A percentile compares a stretch with the other conserved stretches of the same genome.
These are phyloP conservation scores for Boleophthalmus pectinirostris DNA, from an alignment of 2,113 vertebrate genomes.

Conservation along the genomic window DNA sequence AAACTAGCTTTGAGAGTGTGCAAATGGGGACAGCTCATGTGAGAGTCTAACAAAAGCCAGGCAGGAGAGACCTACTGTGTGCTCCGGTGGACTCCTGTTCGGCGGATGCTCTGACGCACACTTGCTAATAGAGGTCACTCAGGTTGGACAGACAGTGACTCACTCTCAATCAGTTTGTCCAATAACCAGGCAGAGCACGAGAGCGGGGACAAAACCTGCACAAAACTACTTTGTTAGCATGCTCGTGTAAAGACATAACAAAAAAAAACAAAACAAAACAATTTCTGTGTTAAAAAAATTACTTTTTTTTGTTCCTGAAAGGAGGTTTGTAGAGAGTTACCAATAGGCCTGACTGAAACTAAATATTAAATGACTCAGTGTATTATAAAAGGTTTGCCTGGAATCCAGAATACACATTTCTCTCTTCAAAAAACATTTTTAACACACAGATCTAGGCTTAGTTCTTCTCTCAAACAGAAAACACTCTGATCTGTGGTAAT, in stretches of 20 bases:
- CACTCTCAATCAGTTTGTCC: background rate
- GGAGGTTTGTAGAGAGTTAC: no score
- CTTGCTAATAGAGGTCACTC: constrained; percentile 1
- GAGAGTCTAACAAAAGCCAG: background rate
- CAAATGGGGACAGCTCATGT: background rate
- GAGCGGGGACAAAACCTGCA: background rate
- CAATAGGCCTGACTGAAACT: no score
- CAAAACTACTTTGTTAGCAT: background rate
- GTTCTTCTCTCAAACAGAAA: no score
- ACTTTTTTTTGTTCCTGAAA: no score
- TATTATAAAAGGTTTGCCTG: no score
- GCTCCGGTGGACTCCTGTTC: background rate
- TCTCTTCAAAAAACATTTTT: no score
- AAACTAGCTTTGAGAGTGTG: background rate
- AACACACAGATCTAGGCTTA: no score
- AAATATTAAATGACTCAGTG: no score
- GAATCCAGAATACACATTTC: no score
- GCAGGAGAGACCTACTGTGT: background rate
- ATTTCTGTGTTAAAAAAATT: no score
- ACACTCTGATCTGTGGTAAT: no score
- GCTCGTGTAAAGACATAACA: background rate
- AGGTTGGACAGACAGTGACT: background rate
- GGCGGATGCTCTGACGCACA: background rate
- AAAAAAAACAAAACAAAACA: no score
- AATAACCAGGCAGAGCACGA: background rate